A percentile compares a stretch with the other conserved stretches of the same genome.
Conservation (phyloP, 2,113 vertebrate genomes). For the Cettia cetti region DNA sequence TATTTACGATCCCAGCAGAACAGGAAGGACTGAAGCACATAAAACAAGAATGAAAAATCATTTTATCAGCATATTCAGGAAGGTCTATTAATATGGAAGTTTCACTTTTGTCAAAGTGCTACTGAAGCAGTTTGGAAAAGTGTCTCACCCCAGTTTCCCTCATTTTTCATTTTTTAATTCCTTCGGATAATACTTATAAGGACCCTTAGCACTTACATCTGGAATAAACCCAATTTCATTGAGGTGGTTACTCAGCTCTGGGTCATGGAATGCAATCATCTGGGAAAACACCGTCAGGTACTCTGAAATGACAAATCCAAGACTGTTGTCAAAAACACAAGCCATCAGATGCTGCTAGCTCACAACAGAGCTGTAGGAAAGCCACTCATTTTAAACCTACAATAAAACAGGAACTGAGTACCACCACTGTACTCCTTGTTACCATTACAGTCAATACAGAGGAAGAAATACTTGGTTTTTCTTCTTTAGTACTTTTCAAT, state of each 20-base stretch:
- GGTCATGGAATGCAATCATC: constrained; percentile 98
- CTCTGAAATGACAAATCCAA: constrained; percentile 77
- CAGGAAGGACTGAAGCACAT: neutral
- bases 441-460: neutral
- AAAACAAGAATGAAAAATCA: neutral
- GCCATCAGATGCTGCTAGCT: neutral
- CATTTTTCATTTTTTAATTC: neutral
- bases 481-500: neutral
- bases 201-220: constrained; percentile 84
- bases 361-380: neutral
- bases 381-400: neutral
- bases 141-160: neutral
- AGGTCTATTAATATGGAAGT: neutral
- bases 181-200: neutral
- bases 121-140: neutral
- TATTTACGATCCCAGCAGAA: neutral
- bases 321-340: neutral
- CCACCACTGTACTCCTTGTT: neutral
- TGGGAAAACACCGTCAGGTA: constrained; percentile 98
- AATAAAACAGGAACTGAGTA: neutral
- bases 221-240: constrained; percentile 99
- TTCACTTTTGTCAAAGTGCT: neutral
- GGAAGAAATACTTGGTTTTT: neutral
- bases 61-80: neutral
- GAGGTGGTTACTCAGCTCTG: constrained; percentile 96